Conservation (phyloP, 1,140 invertebrate genomes). For the Fopius arisanus region DNA sequence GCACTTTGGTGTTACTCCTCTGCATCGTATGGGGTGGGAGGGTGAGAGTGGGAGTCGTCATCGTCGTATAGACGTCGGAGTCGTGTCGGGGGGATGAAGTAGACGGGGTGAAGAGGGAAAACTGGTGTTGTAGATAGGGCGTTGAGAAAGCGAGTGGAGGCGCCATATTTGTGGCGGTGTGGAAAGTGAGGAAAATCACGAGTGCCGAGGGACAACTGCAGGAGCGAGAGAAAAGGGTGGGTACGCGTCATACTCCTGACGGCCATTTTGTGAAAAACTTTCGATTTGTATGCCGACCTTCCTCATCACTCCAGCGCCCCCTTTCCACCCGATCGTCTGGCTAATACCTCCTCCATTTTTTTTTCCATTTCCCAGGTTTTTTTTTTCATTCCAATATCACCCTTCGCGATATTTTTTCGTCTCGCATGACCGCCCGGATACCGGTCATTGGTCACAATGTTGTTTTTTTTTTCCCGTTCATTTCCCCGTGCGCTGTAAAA, state of each 20-base stretch:
- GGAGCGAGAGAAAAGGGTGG: conserved; percentile 39
- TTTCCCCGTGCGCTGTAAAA: background rate
- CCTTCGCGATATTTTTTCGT: conserved; percentile 2
- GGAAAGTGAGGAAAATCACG: conserved; percentile 62
- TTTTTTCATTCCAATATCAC: background rate
- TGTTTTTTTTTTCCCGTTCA: background rate
- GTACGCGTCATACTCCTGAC: conserved; percentile 62
- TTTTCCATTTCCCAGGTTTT: background rate
- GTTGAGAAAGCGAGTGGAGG: conserved; percentile 61
- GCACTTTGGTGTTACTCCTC: conserved; percentile 28
- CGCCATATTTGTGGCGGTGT: conserved; percentile 65
- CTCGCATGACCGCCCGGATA: conserved; percentile 5
- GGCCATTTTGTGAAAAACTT: conserved; percentile 67
- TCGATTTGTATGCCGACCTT: conserved; percentile 57
- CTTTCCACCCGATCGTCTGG: conserved; percentile 19
- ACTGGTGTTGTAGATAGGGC: conserved; percentile 33
- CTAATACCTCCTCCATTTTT: conserved; percentile 49
- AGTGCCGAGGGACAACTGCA: conserved; percentile 46
- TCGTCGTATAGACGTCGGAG: background rate
- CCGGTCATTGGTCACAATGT: conserved; percentile 7
- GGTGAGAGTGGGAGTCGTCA: background rate
- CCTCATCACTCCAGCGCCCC: background rate
- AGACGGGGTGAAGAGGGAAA: background rate
- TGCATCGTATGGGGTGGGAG: conserved; percentile 37
- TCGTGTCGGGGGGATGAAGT: background rate